These are phyloP conservation scores for Carettochelys insculpta DNA, from an alignment of 2,113 vertebrate genomes.

Conservation along the genomic window DNA sequence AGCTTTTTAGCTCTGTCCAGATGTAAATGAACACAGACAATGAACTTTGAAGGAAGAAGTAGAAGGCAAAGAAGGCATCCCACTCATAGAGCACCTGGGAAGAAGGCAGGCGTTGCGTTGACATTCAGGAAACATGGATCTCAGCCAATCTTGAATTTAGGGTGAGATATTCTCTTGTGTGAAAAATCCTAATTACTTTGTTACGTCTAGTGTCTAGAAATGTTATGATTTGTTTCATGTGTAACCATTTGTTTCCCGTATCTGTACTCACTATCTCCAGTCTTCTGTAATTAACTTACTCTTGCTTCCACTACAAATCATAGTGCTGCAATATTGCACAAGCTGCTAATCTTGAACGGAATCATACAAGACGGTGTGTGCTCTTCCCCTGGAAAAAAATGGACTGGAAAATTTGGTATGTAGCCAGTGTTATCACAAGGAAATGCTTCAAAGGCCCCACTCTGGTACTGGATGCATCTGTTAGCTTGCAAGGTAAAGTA, in stretches of 20 bases:
- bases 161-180: too few species aligned
- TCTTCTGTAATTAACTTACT: neutral
- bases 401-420: neutral
- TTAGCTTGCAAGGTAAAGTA: neutral
- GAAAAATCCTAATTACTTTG: too few species aligned
- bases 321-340: neutral
- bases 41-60: too few species aligned
- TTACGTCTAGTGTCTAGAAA: too few species aligned
- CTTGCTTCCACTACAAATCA: neutral
- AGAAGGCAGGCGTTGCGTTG: too few species aligned
- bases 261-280: neutral
- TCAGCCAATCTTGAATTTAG: too few species aligned
- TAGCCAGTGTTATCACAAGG: neutral
- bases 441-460: neutral
- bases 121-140: too few species aligned
- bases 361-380: neutral
- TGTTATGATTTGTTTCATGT: neutral
- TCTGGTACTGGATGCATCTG: neutral
- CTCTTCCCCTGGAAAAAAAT: neutral
- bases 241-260: neutral
- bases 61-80: too few species aligned
- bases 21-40: too few species aligned
- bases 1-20: too few species aligned
- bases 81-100: too few species aligned
- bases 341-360: neutral